Percentiles rank a stretch among this genome's conserved stretches.
These are phyloP conservation scores for Macrotus californicus DNA, from an alignment of 2,113 vertebrate genomes.

Conservation along the genomic window DNA sequence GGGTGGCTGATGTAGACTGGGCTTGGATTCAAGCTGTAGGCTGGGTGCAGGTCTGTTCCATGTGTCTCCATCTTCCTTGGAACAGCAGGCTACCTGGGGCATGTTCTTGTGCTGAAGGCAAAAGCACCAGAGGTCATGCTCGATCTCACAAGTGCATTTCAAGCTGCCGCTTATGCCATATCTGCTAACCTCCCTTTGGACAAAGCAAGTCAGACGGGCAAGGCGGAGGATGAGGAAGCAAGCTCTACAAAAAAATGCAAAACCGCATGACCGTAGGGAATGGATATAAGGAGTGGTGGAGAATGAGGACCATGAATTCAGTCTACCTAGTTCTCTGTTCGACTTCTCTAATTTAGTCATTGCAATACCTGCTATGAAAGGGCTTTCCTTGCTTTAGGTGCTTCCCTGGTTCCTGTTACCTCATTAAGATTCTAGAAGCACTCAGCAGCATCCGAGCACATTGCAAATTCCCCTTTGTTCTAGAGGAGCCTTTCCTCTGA, in stretches of 20 bases:
- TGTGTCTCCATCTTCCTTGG: not conserved
- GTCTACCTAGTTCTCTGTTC: not conserved
- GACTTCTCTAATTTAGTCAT: not conserved
- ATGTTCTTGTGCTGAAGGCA: not conserved
- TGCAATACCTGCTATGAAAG: not conserved
- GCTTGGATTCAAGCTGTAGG: not conserved
- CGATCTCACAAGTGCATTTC: not conserved
- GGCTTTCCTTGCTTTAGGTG: not conserved
- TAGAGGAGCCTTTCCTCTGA: slow-evolving; percentile 35
- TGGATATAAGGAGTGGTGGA: not conserved
- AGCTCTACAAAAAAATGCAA: not conserved
- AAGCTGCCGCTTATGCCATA: not conserved
- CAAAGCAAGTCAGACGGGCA: not conserved
- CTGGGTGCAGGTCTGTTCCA: not conserved
- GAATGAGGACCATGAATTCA: not conserved
- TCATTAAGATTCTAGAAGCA: slow-evolving; percentile 18
- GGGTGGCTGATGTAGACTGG: not conserved
- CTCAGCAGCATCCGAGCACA: not conserved
- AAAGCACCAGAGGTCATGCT: not conserved
- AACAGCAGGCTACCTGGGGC: not conserved
- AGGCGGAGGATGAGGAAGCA: not conserved
- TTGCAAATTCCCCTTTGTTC: slow-evolving; percentile 40
- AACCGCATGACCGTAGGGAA: not conserved
- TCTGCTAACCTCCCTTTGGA: not conserved
- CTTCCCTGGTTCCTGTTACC: not conserved